phyloP scores from a whole-genome alignment of 2,797 vertebrate genomes.

The Merluccius polli region DNA sequence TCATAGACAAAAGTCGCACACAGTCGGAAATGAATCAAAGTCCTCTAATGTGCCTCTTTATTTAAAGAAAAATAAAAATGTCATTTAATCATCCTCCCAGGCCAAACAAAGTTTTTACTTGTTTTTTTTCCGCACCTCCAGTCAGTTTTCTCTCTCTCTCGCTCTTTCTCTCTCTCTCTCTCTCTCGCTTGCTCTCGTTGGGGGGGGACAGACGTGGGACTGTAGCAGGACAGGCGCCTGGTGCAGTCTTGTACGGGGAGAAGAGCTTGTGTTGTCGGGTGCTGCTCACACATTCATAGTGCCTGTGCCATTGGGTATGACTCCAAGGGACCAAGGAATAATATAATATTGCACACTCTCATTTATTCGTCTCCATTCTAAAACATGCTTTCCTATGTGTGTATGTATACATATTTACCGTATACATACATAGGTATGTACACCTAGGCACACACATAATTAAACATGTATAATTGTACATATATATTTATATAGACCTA shows the following conservation, averaged over 20 bases:
- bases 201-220: conserved; percentile 65
- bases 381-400: conserved; percentile 80
- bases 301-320: conserved; percentile 78
- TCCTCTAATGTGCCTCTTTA: conserved; percentile 89
- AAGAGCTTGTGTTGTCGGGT: conserved; percentile 72
- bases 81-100: conserved; percentile 82
- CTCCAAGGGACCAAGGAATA: conserved; percentile 81
- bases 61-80: conserved; percentile 84
- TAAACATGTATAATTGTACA: conserved; percentile 84
- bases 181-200: conserved; percentile 32
- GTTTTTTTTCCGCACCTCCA: conserved; percentile 58
- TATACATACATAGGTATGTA: conserved; percentile 80
- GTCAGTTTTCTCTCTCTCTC: conserved; percentile 64
- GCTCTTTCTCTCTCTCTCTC: conserved; percentile 57
- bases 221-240: conserved; percentile 73
- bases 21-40: conserved; percentile 73
- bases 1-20: conserved; percentile 60
- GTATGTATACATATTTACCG: conserved; percentile 78
- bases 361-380: conserved; percentile 78
- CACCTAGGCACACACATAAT: conserved; percentile 80
- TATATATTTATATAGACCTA: conserved; percentile 85
- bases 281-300: conserved; percentile 82
- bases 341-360: conserved; percentile 79
- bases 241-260: conserved; percentile 76
- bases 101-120: conserved; percentile 65